Base-by-base conservation (phyloP, 2,113 vertebrate genomes). In the Pampusana beccarii region DNA sequence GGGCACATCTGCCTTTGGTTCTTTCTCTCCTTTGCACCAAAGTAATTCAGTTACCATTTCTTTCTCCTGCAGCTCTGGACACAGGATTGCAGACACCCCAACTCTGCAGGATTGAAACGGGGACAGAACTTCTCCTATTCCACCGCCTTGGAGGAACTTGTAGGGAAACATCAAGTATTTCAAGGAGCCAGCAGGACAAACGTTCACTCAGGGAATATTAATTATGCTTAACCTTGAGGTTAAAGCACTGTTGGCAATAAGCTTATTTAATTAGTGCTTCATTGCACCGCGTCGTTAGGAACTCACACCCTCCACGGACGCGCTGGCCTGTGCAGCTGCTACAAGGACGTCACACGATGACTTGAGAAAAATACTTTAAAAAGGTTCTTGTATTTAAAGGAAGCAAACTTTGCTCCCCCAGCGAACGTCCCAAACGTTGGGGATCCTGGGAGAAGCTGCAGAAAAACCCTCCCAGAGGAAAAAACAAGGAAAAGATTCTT, bases 101-200 rank as follows among this genome's bases (percentile, higher is more conserved):
- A 5, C 12, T 1, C 36, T 54, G 14, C 1, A 5, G 48, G 42
- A 16, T 13, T 28, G 29, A 28, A 48, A 29, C 54, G 10, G 2
- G 11, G 53, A 7, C 8, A 10, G 6, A 0, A 8, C 18, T n/a
- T 17, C 28, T 26, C 4, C 1, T 18, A n/a, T 5, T 24, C 23
- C 29, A 18, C 38, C 23, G 46, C n/a, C n/a, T 13, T 2, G 14
- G 29, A 36, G 36, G 36, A 31, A 33, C 24, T 34, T 42, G 12
- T 10, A 50, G 56, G 34, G 46, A 53, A 72, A 31, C 29, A 4
- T 2, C 2, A 72, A 46, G 23, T 8, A 40, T 36, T 36, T 36
- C 40, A 42, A 26, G 54, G 31, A 11, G n/a, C 11, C 7, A 38
- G 31, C 7, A 36, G 48, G 31, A 50, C 40, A 46, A 42, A 10